Percentiles rank a stretch among this genome's conserved stretches.
Evolutionary conservation across 2,888 invertebrate genomes (phyloP).

Genomic region (Synanthedon myopaeformis): DNA sequence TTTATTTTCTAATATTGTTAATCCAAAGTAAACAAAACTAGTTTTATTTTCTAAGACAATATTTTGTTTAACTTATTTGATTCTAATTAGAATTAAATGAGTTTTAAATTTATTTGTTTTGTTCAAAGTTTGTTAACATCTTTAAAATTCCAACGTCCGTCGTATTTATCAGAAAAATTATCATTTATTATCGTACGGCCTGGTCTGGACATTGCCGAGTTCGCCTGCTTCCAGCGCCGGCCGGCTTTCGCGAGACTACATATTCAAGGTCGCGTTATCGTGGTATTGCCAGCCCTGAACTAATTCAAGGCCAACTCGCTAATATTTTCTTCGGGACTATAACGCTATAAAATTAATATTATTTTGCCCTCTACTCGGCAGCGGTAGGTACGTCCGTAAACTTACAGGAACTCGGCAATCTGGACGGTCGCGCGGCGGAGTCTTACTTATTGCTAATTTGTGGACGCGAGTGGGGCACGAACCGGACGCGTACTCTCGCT

Average conservation of each 20-base stretch:
- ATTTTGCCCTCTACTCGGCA: conserved; percentile 6
- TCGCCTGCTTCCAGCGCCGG: conserved; percentile 52
- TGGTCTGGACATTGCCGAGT: conserved; percentile 57
- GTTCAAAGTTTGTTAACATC: neutral
- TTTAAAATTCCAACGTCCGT: neutral
- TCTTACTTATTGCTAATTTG: conserved; percentile 60
- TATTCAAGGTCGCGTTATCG: conserved; percentile 66
- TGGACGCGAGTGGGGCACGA: conserved; percentile 27
- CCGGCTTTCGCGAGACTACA: conserved; percentile 56
- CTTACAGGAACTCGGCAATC: conserved; percentile 65
- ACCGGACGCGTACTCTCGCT: conserved; percentile 46
- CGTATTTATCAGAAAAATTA: conserved; percentile 23
- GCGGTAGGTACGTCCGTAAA: conserved; percentile 22
- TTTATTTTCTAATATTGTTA: neutral
- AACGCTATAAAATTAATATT: conserved; percentile 7
- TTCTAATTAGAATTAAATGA: conserved; percentile 2
- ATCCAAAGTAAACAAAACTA: neutral
- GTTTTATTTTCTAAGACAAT: conserved; percentile 5
- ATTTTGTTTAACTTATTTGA: conserved; percentile 9
- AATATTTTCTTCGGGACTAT: conserved; percentile 23
- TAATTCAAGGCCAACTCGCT: conserved; percentile 36
- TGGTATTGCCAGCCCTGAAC: conserved; percentile 61
- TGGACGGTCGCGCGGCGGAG: conserved; percentile 42
- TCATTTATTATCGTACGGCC: conserved; percentile 56
- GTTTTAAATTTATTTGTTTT: conserved; percentile 7